These are phyloP conservation scores for Cyprinodon brontotheroides DNA, from an alignment of 2,113 vertebrate species.

Conservation along the genomic window DNA sequence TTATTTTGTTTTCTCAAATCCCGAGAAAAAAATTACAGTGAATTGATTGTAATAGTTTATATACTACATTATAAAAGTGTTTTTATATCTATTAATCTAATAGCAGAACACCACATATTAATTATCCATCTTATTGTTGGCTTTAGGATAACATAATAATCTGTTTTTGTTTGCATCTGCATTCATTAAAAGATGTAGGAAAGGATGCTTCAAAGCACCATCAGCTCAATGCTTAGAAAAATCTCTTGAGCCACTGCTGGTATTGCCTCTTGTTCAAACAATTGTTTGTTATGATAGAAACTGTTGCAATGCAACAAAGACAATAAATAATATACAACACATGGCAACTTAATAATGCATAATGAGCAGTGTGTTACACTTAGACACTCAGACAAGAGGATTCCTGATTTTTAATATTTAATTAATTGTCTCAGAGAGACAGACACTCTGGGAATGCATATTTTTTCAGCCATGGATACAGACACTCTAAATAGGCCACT, in stretches of 20 bases:
- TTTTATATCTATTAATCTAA: too few species aligned
- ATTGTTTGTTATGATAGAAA: conserved; percentile 42
- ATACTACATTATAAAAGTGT: too few species aligned
- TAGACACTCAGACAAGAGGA: conserved; percentile 27
- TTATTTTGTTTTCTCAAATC: too few species aligned
- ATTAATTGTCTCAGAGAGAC: not conserved
- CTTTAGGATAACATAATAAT: too few species aligned
- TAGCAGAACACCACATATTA: too few species aligned
- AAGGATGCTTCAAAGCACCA: too few species aligned
- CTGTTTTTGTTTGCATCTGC: too few species aligned
- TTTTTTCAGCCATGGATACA: conserved; percentile 1
- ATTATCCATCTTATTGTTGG: too few species aligned
- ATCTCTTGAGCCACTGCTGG: not conserved
- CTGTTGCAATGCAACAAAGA: conserved; percentile 35
- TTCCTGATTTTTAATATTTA: conserved; percentile 15
- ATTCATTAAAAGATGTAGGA: too few species aligned
- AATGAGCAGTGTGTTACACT: conserved; percentile 27
- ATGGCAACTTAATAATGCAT: conserved; percentile 31
- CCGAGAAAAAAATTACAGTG: too few species aligned
- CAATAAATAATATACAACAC: conserved; percentile 34
- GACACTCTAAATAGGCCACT: not conserved
- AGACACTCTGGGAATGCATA: conserved; percentile 5
- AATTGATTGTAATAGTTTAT: too few species aligned
- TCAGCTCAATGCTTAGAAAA: too few species aligned
- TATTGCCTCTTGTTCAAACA: conserved; percentile 35